Evolutionary conservation across 2,888 invertebrate genomes (phyloP).

Genomic region (Anoncus sp.): DNA sequence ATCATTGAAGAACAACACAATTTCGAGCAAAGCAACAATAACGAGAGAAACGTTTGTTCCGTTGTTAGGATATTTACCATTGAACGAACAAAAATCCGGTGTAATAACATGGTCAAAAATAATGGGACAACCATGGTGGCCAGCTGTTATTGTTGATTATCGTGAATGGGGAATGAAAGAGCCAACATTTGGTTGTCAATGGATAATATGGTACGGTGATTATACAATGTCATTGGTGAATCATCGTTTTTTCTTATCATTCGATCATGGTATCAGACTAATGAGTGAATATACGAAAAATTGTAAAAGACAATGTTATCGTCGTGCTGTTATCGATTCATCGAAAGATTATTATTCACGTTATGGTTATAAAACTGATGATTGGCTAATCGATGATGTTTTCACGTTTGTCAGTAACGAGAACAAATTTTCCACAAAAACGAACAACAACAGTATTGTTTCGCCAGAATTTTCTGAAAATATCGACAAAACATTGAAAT

Average conservation of each 20-base stretch:
- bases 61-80: constrained; percentile 67
- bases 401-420: too few relatives aligned
- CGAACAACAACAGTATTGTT: too few relatives aligned
- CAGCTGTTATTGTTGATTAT: constrained; percentile 79
- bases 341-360: constrained; percentile 73
- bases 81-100: constrained; percentile 77
- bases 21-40: not conserved
- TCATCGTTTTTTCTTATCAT: constrained; percentile 44
- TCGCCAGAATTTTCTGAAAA: not conserved
- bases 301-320: constrained; percentile 53
- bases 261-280: constrained; percentile 34
- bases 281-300: constrained; percentile 41
- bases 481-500: constrained; percentile 56
- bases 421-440: too few relatives aligned
- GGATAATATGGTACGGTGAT: constrained; percentile 81
- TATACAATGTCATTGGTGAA: constrained; percentile 77
- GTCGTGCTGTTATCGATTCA: constrained; percentile 53
- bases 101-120: constrained; percentile 79
- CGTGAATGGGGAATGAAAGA: constrained; percentile 77
- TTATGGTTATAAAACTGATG: constrained; percentile 67
- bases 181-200: constrained; percentile 77
- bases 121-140: constrained; percentile 78
- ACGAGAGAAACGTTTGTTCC: constrained; percentile 23
- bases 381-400: constrained; percentile 71
- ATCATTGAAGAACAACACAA: constrained; percentile 29